Evolutionary conservation across 1,140 invertebrate genomes (phyloP).

Genomic region (Drosophila oshimai): DNA sequence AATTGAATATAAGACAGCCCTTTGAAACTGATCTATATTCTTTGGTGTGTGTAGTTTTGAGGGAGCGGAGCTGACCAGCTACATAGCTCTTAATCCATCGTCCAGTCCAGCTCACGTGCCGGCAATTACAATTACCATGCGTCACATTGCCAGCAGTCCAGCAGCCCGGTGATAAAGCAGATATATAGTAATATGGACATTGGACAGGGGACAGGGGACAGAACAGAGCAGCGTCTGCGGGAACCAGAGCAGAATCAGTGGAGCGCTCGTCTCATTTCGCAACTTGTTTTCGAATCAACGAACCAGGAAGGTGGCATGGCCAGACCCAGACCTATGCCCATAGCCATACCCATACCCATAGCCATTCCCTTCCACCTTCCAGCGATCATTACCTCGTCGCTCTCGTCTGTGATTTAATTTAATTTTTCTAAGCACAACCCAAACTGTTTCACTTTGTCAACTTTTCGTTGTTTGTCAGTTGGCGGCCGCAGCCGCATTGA

Average conservation of each 20-base stretch:
- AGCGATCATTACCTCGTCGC: constrained; percentile 20
- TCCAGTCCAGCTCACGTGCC: constrained; percentile 26
- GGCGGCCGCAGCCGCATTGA: constrained; percentile 36
- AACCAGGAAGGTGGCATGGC: constrained; percentile 41
- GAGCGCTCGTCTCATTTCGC: constrained; percentile 41
- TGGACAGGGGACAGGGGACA: background rate
- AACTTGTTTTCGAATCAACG: constrained; percentile 48
- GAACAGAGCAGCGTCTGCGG: background rate
- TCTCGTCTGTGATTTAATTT: constrained; percentile 33
- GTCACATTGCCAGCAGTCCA: constrained; percentile 32
- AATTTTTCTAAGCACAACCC: constrained; percentile 46
- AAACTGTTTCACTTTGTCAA: constrained; percentile 49
- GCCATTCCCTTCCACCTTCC: background rate
- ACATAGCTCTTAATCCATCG: background rate
- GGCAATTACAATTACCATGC: constrained; percentile 43
- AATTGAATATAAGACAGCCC: too few relatives aligned
- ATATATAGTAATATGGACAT: background rate
- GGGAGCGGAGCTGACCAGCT: background rate
- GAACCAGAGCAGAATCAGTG: constrained; percentile 31
- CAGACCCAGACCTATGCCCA: background rate
- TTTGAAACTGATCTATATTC: background rate
- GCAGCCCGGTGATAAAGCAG: constrained; percentile 10
- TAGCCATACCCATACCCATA: background rate
- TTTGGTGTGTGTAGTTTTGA: background rate
- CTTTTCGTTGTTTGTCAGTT: constrained; percentile 32